A percentile compares a stretch with the other conserved stretches of the same genome.
Evolutionary conservation across 2,888 invertebrate genomes (phyloP).

Genomic region (Colostygia pectinataria): DNA sequence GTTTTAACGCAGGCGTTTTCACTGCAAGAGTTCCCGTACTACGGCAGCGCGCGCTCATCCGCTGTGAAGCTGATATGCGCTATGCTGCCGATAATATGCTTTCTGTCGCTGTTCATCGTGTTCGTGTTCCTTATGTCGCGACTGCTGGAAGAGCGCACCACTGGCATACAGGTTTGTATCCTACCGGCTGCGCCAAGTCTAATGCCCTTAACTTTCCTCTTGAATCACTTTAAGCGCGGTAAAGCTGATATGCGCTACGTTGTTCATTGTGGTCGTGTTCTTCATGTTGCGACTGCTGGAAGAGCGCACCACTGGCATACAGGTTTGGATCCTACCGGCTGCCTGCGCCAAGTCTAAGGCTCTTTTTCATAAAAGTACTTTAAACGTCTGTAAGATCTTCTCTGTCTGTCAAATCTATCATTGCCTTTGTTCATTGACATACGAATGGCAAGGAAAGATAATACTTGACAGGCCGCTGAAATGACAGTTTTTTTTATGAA

Average conservation of each 20-base stretch:
- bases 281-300: conserved; percentile 47
- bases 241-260: background rate
- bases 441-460: too few relatives aligned
- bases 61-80: conserved; percentile 7
- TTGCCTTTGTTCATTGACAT: too few relatives aligned
- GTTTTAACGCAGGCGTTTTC: conserved; percentile 51
- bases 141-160: conserved; percentile 48
- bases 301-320: conserved; percentile 54
- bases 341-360: too few relatives aligned
- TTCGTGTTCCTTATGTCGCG: conserved; percentile 63
- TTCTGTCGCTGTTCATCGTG: conserved; percentile 35
- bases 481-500: too few relatives aligned
- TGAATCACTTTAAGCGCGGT: too few relatives aligned
- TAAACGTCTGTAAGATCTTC: too few relatives aligned
- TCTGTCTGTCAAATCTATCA: too few relatives aligned
- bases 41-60: conserved; percentile 15
- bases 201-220: too few relatives aligned
- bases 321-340: too few relatives aligned
- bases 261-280: conserved; percentile 61
- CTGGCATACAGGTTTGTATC: conserved; percentile 64
- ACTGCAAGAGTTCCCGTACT: conserved; percentile 82
- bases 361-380: too few relatives aligned
- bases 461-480: too few relatives aligned
- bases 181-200: background rate
- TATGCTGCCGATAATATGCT: conserved; percentile 20